Conservation (phyloP, 2,797 vertebrate species). For the Malurus splendens region DNA sequence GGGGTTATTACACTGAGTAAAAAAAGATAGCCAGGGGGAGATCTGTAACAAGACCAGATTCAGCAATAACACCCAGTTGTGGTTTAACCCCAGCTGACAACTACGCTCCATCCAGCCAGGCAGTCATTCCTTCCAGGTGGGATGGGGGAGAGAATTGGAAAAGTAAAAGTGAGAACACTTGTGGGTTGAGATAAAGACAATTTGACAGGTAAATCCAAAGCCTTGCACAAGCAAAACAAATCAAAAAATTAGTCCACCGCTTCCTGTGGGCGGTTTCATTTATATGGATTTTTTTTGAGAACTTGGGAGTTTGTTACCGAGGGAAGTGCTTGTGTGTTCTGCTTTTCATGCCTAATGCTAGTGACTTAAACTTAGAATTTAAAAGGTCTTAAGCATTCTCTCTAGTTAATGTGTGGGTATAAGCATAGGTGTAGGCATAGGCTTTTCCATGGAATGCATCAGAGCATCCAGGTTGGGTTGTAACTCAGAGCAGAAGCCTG, state of each 20-base stretch:
- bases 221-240: not conserved
- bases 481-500: not conserved
- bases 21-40: not conserved
- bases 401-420: not conserved
- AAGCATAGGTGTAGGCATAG: not conserved
- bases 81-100: not conserved
- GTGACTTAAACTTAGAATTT: not conserved
- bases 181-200: not conserved
- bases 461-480: not conserved
- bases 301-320: not conserved
- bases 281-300: not conserved
- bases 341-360: not conserved
- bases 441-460: not conserved
- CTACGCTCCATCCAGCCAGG: not conserved
- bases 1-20: not conserved
- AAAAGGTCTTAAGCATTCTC: not conserved
- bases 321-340: not conserved
- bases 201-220: not conserved
- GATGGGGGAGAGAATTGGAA: not conserved
- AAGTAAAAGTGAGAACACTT: not conserved
- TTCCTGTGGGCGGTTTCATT: not conserved
- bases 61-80: not conserved
- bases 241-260: not conserved
- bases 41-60: not conserved
- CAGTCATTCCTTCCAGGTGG: not conserved